A percentile compares a stretch with the other conserved stretches of the same genome.
phyloP scores from a whole-genome alignment of 2,113 vertebrate genomes.

The Peromyscus leucopus region DNA sequence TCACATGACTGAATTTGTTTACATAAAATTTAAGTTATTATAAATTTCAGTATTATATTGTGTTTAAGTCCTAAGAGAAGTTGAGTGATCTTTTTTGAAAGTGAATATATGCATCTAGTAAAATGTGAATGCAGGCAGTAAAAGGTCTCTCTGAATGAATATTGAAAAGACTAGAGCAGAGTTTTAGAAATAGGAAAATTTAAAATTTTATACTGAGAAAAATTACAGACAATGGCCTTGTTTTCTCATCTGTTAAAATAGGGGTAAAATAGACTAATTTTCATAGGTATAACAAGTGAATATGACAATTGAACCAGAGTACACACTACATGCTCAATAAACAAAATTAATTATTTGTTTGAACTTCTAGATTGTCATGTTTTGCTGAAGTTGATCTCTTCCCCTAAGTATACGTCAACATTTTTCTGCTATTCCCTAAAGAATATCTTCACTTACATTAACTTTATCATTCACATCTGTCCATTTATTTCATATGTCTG shows the following conservation, averaged over 20 bases:
- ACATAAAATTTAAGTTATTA: slow-evolving; percentile 24
- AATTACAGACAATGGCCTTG: neutral
- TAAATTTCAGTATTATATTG: slow-evolving; percentile 30
- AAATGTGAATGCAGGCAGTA: neutral
- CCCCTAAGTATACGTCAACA: neutral
- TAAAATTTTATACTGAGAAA: neutral
- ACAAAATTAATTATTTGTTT: neutral
- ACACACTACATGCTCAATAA: neutral
- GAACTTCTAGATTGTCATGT: slow-evolving; percentile 14
- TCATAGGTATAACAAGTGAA: neutral
- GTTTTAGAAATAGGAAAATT: neutral
- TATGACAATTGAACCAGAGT: neutral
- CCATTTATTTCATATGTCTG: neutral
- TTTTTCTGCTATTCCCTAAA: slow-evolving; percentile 49
- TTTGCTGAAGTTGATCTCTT: neutral
- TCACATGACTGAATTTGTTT: slow-evolving; percentile 26
- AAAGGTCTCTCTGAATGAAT: neutral
- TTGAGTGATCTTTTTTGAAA: neutral
- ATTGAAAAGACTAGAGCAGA: neutral
- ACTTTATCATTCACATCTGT: neutral
- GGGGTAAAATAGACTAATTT: neutral
- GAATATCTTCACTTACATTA: neutral
- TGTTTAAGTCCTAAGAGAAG: slow-evolving; percentile 21
- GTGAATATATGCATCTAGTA: neutral
- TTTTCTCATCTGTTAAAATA: neutral